Conservation (phyloP, 2,113 vertebrate species). For the Elephantulus edwardii region DNA sequence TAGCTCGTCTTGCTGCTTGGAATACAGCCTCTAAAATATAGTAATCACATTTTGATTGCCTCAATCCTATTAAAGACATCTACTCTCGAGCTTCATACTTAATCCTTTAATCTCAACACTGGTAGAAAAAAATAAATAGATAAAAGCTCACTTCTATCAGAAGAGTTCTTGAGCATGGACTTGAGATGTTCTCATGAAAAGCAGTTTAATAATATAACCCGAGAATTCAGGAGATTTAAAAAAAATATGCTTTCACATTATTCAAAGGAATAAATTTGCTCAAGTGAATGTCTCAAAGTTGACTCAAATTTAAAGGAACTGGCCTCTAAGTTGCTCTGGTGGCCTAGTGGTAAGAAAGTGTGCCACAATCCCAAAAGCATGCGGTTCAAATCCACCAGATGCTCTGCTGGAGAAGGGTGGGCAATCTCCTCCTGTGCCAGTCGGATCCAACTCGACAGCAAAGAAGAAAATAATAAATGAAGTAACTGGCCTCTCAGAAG, state of each 20-base stretch:
- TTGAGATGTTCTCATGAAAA: neutral
- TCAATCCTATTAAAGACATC: conserved; percentile 26
- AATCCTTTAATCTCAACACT: conserved; percentile 43
- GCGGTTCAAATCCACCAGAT: too few species aligned
- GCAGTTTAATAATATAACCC: neutral
- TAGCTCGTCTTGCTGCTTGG: conserved; percentile 5
- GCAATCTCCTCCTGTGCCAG: too few species aligned
- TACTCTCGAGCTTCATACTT: conserved; percentile 46
- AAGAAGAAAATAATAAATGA: too few species aligned
- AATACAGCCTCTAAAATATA: conserved; percentile 56
- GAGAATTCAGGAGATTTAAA: conserved; percentile 7
- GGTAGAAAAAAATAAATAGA: neutral
- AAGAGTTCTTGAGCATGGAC: conserved; percentile 26
- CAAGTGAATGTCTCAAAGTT: neutral
- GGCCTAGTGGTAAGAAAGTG: too few species aligned
- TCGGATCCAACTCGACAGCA: too few species aligned
- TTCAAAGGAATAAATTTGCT: conserved; percentile 14
- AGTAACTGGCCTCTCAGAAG: neutral
- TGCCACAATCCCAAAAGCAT: too few species aligned
- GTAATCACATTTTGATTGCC: conserved; percentile 39
- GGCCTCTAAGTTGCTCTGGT: neutral
- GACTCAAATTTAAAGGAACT: neutral
- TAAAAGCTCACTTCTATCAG: conserved; percentile 36
- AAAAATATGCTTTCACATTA: neutral
- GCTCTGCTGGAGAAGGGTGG: too few species aligned